Base-by-base conservation (phyloP, 2,113 vertebrate genomes). In the Coreoperca whiteheadi region DNA sequence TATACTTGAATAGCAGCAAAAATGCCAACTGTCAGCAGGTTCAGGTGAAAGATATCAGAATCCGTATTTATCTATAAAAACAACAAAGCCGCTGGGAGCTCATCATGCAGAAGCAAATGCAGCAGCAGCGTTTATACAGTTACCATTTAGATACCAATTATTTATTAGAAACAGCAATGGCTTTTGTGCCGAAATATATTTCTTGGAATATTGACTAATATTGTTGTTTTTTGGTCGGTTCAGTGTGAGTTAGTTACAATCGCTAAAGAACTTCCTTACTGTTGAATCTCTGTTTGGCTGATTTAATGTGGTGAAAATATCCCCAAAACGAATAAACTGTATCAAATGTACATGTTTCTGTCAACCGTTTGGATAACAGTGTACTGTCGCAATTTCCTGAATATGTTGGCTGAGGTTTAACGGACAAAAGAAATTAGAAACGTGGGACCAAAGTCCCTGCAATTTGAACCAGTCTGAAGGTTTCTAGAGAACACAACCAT, bases 301-400 rank as follows among this genome's bases (percentile, higher is more conserved):
- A 56, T 77, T 43, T 37, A 23, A 6, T 39, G 11, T 50, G 14
- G 60, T 28, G 8, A 41, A 63, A 68, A 56, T 63, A 21, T 21
- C 4, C 25, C 20, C 15, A n/a, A 16, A 60, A 63, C 37, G 1
- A 34, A 69, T 18, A 12, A 4, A 12, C 57, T 50, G 39, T 9
- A n/a, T 20, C 56, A 63, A 25, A 75, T 54, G 70, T 46, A 14
- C 25, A 46, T 0, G 4, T 28, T 54, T 75, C 60, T 48, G 8
- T 61, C n/a, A 12, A 76, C 30, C 1, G 28, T 67, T 28, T 74
- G 32, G 25, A 69, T 18, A 28, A 34, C 23, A 21, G 30, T 25
- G 1, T 9, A 15, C 37, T 82, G 43, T 56, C 5, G 63, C 68
- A 74, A 56, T 71, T 75, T 87, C 63, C 72, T 21, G 32, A 9